Conservation (phyloP, 2,888 invertebrate species). For the Mimumesa dahlbomi region DNA sequence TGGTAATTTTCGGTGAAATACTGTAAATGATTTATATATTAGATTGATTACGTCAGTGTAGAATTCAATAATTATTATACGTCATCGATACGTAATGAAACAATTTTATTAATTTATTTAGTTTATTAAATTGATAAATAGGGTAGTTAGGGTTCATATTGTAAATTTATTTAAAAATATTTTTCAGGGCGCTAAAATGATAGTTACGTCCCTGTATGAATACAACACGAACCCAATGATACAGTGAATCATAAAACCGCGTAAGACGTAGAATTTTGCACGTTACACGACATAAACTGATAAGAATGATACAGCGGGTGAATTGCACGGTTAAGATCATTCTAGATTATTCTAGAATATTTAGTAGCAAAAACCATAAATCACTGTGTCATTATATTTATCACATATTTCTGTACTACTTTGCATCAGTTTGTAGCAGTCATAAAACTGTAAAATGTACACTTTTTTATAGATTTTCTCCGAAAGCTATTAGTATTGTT, state of each 20-base stretch:
- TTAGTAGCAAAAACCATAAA: neutral
- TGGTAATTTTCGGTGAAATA: no score
- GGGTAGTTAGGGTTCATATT: no score
- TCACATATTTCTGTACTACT: neutral
- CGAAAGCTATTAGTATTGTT: neutral
- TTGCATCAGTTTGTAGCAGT: no score
- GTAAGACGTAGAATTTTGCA: slow-evolving; percentile 1
- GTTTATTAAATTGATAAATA: no score
- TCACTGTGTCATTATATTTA: neutral
- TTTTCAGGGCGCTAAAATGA: neutral
- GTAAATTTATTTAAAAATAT: no score
- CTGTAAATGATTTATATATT: neutral
- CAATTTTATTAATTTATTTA: no score
- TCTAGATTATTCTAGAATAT: slow-evolving; percentile 30
- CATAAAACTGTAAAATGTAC: no score
- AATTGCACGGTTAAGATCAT: neutral
- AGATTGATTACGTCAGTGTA: neutral
- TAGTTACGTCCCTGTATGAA: slow-evolving; percentile 13
- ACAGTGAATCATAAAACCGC: no score
- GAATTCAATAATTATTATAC: neutral
- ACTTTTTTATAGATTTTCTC: no score
- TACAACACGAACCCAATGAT: slow-evolving; percentile 33
- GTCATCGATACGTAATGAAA: neutral
- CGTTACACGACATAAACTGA: slow-evolving; percentile 28
- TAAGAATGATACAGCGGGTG: slow-evolving; percentile 1